Percentiles rank a stretch among this genome's conserved stretches.
Evolutionary conservation across 2,797 vertebrate genomes (phyloP).

Genomic region (Pseudochaenichthys georgianus): DNA sequence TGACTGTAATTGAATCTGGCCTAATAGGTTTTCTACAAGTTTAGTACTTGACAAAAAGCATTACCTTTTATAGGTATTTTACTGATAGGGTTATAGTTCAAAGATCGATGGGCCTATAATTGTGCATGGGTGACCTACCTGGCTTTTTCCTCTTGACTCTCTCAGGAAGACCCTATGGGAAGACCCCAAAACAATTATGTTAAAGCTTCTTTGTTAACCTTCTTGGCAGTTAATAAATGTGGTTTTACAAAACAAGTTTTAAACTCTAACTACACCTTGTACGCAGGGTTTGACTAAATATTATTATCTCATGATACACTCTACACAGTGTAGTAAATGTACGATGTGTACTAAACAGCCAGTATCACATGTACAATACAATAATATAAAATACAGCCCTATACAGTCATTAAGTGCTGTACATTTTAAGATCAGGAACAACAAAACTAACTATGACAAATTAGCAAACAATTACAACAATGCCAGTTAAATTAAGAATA

Average conservation of each 20-base stretch:
- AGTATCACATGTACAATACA: not conserved
- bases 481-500: too few relatives aligned
- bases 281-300: too few relatives aligned
- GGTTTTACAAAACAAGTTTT: not conserved
- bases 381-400: too few relatives aligned
- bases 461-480: too few relatives aligned
- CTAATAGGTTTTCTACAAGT: not conserved
- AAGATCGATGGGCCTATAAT: not conserved
- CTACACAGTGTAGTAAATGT: not conserved
- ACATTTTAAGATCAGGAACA: too few relatives aligned
- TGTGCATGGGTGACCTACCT: not conserved
- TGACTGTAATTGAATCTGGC: too few relatives aligned
- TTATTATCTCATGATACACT: not conserved
- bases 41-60: not conserved
- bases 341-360: not conserved
- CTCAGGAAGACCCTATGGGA: not conserved
- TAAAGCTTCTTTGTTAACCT: not conserved
- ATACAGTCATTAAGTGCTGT: too few relatives aligned
- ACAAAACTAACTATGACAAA: too few relatives aligned
- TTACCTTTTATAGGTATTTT: not conserved
- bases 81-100: not conserved
- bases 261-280: too few relatives aligned
- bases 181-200: not conserved
- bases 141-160: not conserved
- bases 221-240: not conserved